Evolutionary conservation across 2,113 vertebrate species (phyloP), one percentile per base, ranked within the genome.

Genomic region (Megaleporinus macrocephalus): DNA sequence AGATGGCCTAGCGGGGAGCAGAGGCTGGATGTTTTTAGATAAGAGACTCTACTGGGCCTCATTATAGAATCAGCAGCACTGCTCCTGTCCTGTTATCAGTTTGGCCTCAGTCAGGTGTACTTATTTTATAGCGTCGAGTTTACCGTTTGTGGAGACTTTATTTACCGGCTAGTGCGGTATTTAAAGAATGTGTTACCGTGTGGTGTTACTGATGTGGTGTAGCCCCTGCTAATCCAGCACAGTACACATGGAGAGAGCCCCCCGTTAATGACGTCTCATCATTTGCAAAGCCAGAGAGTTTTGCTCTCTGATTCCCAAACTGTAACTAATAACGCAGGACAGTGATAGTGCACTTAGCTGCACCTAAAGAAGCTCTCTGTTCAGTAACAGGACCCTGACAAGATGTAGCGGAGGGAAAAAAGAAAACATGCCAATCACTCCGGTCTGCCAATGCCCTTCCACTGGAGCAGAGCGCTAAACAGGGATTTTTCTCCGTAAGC

Each of bases 401-500:
- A 24, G 12, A 29, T 66, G 26, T 20, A 63, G 24, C 63, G n/a
- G 27, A 4, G 15, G 26, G 41, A 30, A 47, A 71, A 22, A 76
- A 63, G 22, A 49, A n/a, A 36, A 44, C 41, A 44, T 11, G 26
- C 33, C 77, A 79, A 68, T 83, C 82, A 79, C 41, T 29, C 16
- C 72, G 13, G 15, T 47, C 51, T 24, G 49, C 71, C 70, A 59
- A 41, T 47, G 36, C 76, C 44, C 75, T 71, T 51, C 47, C 57
- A 71, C 70, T 74, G 63, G 69, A 68, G 47, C 57, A 5, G 55
- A 49, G 71, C 12, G 69, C 62, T 76, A 66, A 76, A 73, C 65
- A 72, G 33, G 63, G 62, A 75, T 70, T 77, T 78, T 78, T 55
- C 26, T 13, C 47, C 22, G 24, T 73, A 10, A 86, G 73, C 84